Evolutionary conservation across 2,797 vertebrate species (phyloP).

Genomic region (Coreius guichenoti): DNA sequence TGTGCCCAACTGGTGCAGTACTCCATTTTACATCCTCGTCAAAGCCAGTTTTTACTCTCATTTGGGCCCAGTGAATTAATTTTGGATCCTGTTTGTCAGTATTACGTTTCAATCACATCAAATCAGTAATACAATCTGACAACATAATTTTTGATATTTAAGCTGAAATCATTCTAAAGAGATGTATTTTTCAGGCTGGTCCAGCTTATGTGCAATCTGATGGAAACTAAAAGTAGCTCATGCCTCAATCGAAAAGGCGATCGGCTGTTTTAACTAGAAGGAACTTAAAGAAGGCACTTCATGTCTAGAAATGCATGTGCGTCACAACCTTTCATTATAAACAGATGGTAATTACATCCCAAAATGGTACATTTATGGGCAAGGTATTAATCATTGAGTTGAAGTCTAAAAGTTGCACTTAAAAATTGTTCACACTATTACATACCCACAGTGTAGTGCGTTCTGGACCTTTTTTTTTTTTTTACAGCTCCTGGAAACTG

Average conservation of each 20-base stretch:
- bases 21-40: neutral
- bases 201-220: neutral
- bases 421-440: neutral
- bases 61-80: neutral
- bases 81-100: neutral
- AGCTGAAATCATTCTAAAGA: neutral
- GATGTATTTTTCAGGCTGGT: neutral
- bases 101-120: neutral
- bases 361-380: neutral
- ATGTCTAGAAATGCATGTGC: constrained; percentile 13
- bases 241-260: neutral
- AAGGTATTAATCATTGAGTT: neutral
- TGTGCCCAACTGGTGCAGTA: neutral
- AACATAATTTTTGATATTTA: neutral
- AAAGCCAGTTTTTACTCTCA: neutral
- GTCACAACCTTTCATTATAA: neutral
- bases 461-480: neutral
- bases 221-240: neutral
- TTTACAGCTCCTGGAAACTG: neutral
- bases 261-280: neutral
- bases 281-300: neutral
- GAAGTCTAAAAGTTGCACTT: neutral
- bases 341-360: neutral
- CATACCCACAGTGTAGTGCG: neutral
- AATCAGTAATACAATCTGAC: neutral